Evolutionary conservation across 2,113 vertebrate species (phyloP).

Genomic region (Fregata magnificens): DNA sequence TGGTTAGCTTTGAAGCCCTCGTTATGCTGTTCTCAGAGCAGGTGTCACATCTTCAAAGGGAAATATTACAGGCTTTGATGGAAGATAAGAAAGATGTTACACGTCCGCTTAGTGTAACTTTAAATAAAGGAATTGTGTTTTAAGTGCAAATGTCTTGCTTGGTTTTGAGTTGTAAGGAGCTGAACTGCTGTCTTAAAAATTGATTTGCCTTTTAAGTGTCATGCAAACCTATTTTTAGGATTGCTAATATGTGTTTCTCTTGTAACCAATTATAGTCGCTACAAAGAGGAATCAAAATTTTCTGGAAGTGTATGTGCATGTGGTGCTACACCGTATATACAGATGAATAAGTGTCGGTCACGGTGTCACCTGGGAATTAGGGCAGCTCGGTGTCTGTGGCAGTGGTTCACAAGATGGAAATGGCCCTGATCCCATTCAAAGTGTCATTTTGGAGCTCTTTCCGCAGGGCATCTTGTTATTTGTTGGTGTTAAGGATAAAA

Average conservation of each 20-base stretch:
- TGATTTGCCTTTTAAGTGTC: not conserved
- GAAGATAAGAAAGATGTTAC: not conserved
- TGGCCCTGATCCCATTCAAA: rapidly evolving
- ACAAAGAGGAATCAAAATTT: not conserved
- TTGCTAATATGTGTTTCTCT: not conserved
- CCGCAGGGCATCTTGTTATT: rapidly evolving
- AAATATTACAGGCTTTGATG: not conserved
- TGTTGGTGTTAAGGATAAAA: not conserved
- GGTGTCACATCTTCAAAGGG: not conserved
- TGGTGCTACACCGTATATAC: rapidly evolving
- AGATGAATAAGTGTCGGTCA: rapidly evolving
- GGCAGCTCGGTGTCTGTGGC: not conserved
- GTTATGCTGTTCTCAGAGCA: not conserved
- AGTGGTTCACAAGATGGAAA: not conserved
- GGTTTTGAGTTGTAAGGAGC: not conserved
- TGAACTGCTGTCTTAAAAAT: not conserved
- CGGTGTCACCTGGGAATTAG: not conserved
- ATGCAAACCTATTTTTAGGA: not conserved
- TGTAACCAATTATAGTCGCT: not conserved
- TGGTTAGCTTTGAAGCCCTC: not conserved
- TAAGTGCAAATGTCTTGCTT: not conserved
- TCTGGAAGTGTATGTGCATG: rapidly evolving
- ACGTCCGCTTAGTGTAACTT: not conserved
- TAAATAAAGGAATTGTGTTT: not conserved
- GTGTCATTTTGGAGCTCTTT: not conserved